Percentiles rank a stretch among this genome's conserved stretches.
These are phyloP conservation scores for Malurus cyaneus DNA, from an alignment of 2,113 vertebrate genomes.

Conservation along the genomic window DNA sequence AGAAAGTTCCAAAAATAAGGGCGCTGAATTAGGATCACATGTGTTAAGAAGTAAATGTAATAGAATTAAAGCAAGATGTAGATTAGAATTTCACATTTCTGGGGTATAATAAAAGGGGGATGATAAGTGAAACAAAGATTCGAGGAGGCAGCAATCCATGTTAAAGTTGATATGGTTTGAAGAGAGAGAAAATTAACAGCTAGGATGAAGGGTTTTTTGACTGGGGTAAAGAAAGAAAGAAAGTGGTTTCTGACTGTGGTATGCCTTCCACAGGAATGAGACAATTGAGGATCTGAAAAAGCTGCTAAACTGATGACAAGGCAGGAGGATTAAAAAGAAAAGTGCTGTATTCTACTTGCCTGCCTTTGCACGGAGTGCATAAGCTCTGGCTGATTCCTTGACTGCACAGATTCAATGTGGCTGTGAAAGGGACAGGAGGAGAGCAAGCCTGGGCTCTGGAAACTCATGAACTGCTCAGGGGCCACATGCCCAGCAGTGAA, in stretches of 20 bases:
- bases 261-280: not conserved
- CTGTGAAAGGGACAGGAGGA: not conserved
- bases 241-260: not conserved
- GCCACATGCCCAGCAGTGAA: not conserved
- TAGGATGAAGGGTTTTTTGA: not conserved
- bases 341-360: not conserved
- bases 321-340: not conserved
- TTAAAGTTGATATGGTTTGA: not conserved
- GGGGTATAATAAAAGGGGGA: not conserved
- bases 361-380: not conserved
- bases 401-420: not conserved
- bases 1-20: slow-evolving; percentile 31
- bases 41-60: slow-evolving; percentile 5
- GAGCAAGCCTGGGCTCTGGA: not conserved
- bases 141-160: not conserved
- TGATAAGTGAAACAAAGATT: not conserved
- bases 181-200: not conserved
- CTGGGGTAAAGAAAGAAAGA: not conserved
- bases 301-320: not conserved
- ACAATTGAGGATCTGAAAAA: not conserved
- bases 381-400: not conserved
- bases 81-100: not conserved
- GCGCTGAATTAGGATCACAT: slow-evolving; percentile 30
- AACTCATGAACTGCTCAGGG: not conserved
- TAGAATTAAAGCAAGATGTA: slow-evolving; percentile 12